Evolutionary conservation across 2,113 vertebrate species (phyloP).

Genomic region (Parotia lawesii): DNA sequence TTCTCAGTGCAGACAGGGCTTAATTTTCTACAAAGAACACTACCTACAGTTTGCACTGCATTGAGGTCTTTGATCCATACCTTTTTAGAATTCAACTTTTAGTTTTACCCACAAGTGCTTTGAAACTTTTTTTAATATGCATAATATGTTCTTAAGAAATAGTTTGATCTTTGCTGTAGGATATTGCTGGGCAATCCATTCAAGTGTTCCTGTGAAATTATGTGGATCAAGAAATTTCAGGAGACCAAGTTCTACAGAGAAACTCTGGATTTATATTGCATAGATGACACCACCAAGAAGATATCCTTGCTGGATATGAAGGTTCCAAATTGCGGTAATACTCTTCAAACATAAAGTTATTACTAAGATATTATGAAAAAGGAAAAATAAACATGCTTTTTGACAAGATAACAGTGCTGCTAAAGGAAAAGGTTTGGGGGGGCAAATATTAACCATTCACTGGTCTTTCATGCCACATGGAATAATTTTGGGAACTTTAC

Average conservation of each 20-base stretch:
- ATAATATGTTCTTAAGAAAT: neutral
- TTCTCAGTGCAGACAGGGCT: neutral
- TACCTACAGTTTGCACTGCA: neutral
- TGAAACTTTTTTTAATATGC: neutral
- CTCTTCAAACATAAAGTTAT: neutral
- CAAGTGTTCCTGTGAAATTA: slow-evolving; percentile 89
- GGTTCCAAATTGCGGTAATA: slow-evolving; percentile 86
- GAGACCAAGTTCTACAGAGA: slow-evolving; percentile 78
- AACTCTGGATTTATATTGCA: slow-evolving; percentile 82
- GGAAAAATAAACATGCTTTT: neutral
- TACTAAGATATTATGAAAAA: neutral
- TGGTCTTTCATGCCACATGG: neutral
- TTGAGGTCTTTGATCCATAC: neutral
- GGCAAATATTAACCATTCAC: neutral
- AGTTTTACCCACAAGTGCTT: neutral
- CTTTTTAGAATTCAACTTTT: neutral
- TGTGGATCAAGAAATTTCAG: slow-evolving; percentile 91
- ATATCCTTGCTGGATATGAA: slow-evolving; percentile 77
- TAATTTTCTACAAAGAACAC: neutral
- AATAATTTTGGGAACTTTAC: neutral
- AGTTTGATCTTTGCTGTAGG: slow-evolving; percentile 57
- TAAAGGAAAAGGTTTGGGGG: neutral
- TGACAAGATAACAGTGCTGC: neutral
- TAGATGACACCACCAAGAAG: slow-evolving; percentile 81
- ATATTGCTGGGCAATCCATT: slow-evolving; percentile 87